Evolutionary conservation across 1,140 invertebrate genomes (phyloP).

Genomic region (Ephestia elutella): DNA sequence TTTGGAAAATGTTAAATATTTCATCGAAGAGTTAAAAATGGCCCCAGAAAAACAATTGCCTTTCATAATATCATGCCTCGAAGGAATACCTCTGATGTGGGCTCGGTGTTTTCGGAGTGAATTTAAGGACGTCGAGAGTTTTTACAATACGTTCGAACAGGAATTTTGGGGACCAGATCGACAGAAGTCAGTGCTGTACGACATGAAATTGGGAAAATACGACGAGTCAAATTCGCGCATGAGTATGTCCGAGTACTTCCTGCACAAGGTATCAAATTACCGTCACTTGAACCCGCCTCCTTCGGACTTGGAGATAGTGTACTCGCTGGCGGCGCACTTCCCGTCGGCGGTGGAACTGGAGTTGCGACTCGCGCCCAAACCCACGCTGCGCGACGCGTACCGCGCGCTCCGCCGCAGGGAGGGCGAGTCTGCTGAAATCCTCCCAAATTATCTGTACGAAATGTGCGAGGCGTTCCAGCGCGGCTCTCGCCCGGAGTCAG

Average conservation of each 20-base stretch:
- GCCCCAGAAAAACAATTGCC: slow-evolving; percentile 47
- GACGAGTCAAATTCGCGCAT: slow-evolving; percentile 47
- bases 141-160: slow-evolving; percentile 58
- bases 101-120: slow-evolving; percentile 60
- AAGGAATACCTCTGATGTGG: slow-evolving; percentile 65
- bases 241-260: slow-evolving; percentile 66
- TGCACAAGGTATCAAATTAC: slow-evolving; percentile 65
- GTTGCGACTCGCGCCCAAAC: slow-evolving; percentile 60
- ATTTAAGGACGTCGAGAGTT: slow-evolving; percentile 48
- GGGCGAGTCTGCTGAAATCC: slow-evolving; percentile 54
- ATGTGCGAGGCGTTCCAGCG: slow-evolving; percentile 67
- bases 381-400: slow-evolving; percentile 62
- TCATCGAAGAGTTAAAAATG: slow-evolving; percentile 59
- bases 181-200: slow-evolving; percentile 61
- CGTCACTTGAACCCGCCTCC: slow-evolving; percentile 59
- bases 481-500: slow-evolving; percentile 48
- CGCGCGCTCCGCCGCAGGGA: slow-evolving; percentile 58
- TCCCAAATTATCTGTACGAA: slow-evolving; percentile 68
- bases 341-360: slow-evolving; percentile 62
- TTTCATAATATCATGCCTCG: slow-evolving; percentile 62
- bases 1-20: slow-evolving; percentile 60
- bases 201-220: slow-evolving; percentile 66
- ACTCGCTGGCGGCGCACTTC: slow-evolving; percentile 66
- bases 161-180: slow-evolving; percentile 64
- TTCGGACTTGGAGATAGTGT: slow-evolving; percentile 66